These are phyloP conservation scores for Cataglyphis hispanica DNA, from an alignment of 1,140 invertebrate genomes.

Conservation along the genomic window DNA sequence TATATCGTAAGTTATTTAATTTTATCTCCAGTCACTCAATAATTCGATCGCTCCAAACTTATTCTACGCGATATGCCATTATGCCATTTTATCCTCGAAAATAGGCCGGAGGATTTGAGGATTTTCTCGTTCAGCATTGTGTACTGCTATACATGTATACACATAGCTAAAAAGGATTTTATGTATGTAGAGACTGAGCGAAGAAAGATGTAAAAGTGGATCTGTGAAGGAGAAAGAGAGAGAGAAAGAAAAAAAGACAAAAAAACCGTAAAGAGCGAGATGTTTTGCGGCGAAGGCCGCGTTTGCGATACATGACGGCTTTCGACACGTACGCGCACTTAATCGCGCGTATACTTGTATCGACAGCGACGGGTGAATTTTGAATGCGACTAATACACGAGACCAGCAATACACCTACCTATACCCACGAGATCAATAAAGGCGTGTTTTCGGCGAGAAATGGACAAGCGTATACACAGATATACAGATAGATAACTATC, in stretches of 20 bases:
- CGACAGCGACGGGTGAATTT: conserved; percentile 20
- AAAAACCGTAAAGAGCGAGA: background rate
- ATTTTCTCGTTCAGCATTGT: conserved; percentile 41
- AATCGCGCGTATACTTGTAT: conserved; percentile 13
- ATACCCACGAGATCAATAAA: conserved; percentile 44
- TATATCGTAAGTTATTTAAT: conserved; percentile 40
- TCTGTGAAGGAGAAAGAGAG: background rate
- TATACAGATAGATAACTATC: conserved; percentile 46
- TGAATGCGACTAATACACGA: conserved; percentile 51
- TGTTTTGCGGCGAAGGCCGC: conserved; percentile 11
- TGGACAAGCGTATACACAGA: conserved; percentile 58
- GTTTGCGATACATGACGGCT: conserved; percentile 20
- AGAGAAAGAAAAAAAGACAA: background rate
- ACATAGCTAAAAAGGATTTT: conserved; percentile 52
- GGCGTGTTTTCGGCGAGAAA: conserved; percentile 50
- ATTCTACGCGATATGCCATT: conserved; percentile 55
- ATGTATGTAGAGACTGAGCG: conserved; percentile 20
- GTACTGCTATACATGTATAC: background rate
- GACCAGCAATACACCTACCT: conserved; percentile 36
- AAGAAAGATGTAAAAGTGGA: background rate
- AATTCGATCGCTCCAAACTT: conserved; percentile 37
- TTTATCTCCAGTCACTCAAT: background rate
- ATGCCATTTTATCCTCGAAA: conserved; percentile 40
- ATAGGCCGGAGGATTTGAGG: conserved; percentile 59
- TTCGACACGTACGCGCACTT: background rate